Conservation (phyloP, 1,140 invertebrate species). For the Tetramorium simillimum region DNA sequence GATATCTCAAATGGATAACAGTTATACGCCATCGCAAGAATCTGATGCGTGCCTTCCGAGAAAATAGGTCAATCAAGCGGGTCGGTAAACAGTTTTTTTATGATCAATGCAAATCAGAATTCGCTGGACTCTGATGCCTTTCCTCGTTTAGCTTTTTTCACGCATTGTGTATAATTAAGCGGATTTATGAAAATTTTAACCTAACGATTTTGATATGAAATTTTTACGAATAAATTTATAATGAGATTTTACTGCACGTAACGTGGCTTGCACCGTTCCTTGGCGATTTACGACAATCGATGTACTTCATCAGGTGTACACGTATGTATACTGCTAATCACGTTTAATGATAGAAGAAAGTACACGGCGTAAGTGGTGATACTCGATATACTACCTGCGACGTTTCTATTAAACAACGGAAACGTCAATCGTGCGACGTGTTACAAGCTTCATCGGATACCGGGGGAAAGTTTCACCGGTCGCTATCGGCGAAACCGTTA, state of each 20-base stretch:
- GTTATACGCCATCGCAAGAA: no score
- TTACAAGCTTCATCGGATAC: slow-evolving; percentile 66
- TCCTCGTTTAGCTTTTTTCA: neutral
- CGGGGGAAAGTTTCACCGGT: slow-evolving; percentile 62
- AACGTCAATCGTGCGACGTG: slow-evolving; percentile 65
- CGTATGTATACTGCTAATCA: neutral
- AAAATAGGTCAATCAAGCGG: slow-evolving; percentile 16
- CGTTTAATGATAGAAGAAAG: slow-evolving; percentile 62
- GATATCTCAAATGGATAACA: no score
- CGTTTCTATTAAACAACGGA: slow-evolving; percentile 69
- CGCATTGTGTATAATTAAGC: neutral
- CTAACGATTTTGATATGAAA: neutral
- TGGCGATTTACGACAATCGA: neutral
- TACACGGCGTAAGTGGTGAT: slow-evolving; percentile 30
- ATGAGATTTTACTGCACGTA: neutral
- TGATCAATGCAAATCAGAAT: neutral
- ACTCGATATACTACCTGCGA: slow-evolving; percentile 46
- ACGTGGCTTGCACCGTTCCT: neutral
- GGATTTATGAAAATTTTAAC: neutral
- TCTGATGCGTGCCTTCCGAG: slow-evolving; percentile 21
- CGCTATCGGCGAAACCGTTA: slow-evolving; percentile 19
- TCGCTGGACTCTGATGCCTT: neutral
- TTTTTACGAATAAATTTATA: neutral
- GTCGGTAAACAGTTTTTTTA: slow-evolving; percentile 16
- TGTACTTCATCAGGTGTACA: neutral